These are phyloP conservation scores for Tragelaphus strepsiceros DNA, from an alignment of 2,113 vertebrate species.

Conservation along the genomic window DNA sequence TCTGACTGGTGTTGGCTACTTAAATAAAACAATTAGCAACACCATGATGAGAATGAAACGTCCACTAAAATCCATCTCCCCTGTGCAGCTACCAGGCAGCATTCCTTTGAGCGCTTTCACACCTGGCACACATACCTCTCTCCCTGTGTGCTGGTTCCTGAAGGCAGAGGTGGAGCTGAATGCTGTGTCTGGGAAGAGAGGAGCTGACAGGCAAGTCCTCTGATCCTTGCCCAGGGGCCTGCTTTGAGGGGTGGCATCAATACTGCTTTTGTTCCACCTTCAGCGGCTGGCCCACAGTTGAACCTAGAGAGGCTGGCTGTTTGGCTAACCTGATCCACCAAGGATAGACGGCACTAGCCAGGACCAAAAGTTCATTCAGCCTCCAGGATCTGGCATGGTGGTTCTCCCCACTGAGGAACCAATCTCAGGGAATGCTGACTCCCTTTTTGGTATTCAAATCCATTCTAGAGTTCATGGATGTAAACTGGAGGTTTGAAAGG, in stretches of 20 bases:
- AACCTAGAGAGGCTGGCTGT: not conserved
- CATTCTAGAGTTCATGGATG: not conserved
- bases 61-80: not conserved
- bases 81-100: not conserved
- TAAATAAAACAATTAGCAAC: not conserved
- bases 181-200: not conserved
- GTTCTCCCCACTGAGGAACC: not conserved
- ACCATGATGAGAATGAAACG: not conserved
- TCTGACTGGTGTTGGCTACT: not conserved
- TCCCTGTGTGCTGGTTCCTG: not conserved
- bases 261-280: not conserved
- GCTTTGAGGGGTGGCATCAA: not conserved
- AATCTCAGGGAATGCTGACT: not conserved
- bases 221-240: not conserved
- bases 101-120: not conserved
- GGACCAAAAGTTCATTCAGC: not conserved
- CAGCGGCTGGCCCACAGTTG: not conserved
- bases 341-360: not conserved
- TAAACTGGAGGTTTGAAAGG: conserved; percentile 19
- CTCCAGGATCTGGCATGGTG: not conserved
- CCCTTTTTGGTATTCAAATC: not conserved
- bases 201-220: not conserved
- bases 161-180: not conserved
- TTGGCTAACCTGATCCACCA: not conserved
- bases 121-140: not conserved